A percentile compares a stretch with the other conserved stretches of the same genome.
These are phyloP conservation scores for Scaptomyza graminum DNA, from an alignment of 1,140 invertebrate species.

Conservation along the genomic window DNA sequence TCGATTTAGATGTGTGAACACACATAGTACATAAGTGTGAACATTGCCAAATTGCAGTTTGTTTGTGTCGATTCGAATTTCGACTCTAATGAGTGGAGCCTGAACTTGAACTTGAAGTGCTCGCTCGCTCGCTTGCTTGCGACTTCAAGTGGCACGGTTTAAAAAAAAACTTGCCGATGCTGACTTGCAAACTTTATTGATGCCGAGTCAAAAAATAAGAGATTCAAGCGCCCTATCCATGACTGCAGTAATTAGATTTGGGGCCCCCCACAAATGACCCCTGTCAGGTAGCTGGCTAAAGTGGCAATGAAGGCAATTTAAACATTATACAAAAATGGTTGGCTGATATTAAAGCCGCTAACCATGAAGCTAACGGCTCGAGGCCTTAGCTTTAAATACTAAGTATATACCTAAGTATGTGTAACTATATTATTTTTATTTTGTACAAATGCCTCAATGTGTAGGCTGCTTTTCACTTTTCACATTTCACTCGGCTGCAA, in stretches of 20 bases:
- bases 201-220: conserved; percentile 9
- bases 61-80: conserved; percentile 29
- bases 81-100: conserved; percentile 55
- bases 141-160: conserved; percentile 16
- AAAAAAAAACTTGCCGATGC: conserved; percentile 6
- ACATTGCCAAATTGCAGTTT: conserved; percentile 68
- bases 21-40: conserved; percentile 62
- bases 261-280: conserved; percentile 6
- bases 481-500: conserved; percentile 56
- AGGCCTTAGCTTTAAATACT: conserved; percentile 45
- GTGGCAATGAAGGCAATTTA: conserved; percentile 64
- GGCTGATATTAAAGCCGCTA: conserved; percentile 59
- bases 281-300: background rate
- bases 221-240: conserved; percentile 35
- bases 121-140: background rate
- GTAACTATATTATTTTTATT: no score
- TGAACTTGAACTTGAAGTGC: conserved; percentile 73
- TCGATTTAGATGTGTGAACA: conserved; percentile 54
- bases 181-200: conserved; percentile 32
- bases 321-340: conserved; percentile 49
- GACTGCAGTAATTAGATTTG: conserved; percentile 69
- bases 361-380: conserved; percentile 67
- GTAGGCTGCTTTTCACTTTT: conserved; percentile 73
- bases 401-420: background rate
- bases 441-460: conserved; percentile 20